Percentiles rank a stretch among this genome's conserved stretches.
Conservation (phyloP, 2,797 vertebrate species). For the Sebastes cheni region DNA sequence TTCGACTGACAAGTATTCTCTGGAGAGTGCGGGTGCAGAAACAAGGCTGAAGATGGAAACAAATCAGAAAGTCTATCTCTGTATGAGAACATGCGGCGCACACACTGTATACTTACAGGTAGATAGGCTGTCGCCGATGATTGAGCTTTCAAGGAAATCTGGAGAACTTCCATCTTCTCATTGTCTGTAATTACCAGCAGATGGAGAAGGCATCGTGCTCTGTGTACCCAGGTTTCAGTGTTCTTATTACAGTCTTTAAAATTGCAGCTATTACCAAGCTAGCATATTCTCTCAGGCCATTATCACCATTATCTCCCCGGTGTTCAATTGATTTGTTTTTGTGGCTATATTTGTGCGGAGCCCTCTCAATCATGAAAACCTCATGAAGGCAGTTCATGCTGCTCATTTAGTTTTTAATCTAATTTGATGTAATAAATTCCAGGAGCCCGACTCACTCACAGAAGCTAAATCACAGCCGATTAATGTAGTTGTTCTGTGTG, state of each 20-base stretch:
- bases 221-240: neutral
- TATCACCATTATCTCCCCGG: neutral
- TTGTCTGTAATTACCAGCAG: neutral
- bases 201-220: neutral
- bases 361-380: neutral
- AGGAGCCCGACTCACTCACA: neutral
- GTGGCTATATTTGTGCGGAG: neutral
- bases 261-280: constrained; percentile 29
- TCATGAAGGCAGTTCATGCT: neutral
- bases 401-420: neutral
- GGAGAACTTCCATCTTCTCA: neutral
- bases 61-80: neutral
- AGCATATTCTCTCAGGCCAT: constrained; percentile 3
- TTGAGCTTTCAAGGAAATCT: neutral
- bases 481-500: neutral
- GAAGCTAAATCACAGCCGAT: neutral
- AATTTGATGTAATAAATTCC: neutral
- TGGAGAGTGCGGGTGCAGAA: neutral
- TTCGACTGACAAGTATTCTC: constrained; percentile 2
- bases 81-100: neutral
- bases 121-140: neutral
- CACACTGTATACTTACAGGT: neutral
- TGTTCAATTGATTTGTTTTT: constrained; percentile 11
- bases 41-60: neutral
- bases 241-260: neutral